phyloP scores from a whole-genome alignment of 2,888 invertebrate genomes.

The Hirtodrosophila alboralis region DNA sequence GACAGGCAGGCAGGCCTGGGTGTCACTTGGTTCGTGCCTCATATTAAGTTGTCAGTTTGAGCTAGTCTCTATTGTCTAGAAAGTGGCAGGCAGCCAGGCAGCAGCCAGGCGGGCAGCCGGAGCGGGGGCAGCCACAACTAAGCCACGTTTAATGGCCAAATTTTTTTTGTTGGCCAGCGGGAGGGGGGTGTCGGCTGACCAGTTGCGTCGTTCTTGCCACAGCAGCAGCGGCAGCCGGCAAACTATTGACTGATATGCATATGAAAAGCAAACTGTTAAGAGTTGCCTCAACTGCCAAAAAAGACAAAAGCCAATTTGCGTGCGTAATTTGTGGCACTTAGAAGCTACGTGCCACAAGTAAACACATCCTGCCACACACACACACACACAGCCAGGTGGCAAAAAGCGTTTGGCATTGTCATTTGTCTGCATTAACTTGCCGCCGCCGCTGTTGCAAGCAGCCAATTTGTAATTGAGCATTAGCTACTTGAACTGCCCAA shows the following conservation, averaged over 20 bases:
- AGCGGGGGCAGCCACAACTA: too few relatives aligned
- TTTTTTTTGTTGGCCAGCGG: too few relatives aligned
- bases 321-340: slow-evolving; percentile 79
- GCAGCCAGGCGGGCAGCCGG: too few relatives aligned
- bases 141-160: slow-evolving; percentile 71
- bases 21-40: slow-evolving; percentile 75
- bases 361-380: not conserved
- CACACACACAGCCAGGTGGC: slow-evolving; percentile 53
- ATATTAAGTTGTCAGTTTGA: slow-evolving; percentile 74
- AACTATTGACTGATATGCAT: slow-evolving; percentile 61
- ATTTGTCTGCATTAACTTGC: slow-evolving; percentile 73
- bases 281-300: not conserved
- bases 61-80: slow-evolving; percentile 36
- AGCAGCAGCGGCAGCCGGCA: slow-evolving; percentile 22
- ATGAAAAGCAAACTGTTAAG: slow-evolving; percentile 12
- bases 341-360: slow-evolving; percentile 63
- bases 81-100: slow-evolving; percentile 27
- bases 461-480: slow-evolving; percentile 71
- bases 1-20: slow-evolving; percentile 11
- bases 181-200: slow-evolving; percentile 38
- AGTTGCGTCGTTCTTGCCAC: slow-evolving; percentile 39
- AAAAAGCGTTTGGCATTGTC: slow-evolving; percentile 53
- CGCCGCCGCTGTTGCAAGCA: slow-evolving; percentile 10
- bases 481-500: slow-evolving; percentile 47
- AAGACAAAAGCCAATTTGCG: slow-evolving; percentile 77